phyloP scores from a whole-genome alignment of 2,888 invertebrate genomes.

The Agapostemon virescens region DNA sequence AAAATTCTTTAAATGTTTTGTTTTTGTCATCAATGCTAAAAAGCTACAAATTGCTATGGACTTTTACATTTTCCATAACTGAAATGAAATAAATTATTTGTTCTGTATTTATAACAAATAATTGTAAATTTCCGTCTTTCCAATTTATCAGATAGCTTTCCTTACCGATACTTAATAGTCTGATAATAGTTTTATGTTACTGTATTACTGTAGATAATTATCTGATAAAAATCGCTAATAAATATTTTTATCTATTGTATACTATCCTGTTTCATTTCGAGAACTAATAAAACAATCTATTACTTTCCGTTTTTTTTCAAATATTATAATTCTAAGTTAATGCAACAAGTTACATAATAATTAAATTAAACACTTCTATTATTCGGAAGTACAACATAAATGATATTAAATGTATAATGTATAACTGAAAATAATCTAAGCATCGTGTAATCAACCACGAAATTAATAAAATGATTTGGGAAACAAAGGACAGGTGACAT shows the following conservation, averaged over 20 bases:
- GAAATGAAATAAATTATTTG: conserved; percentile 2
- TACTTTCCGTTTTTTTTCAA: neutral
- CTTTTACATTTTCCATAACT: neutral
- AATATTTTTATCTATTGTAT: neutral
- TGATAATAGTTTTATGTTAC: neutral
- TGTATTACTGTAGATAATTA: neutral
- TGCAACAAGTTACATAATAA: neutral
- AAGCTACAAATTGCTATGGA: too few relatives aligned
- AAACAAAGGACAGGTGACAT: conserved; percentile 30
- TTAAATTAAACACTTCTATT: neutral
- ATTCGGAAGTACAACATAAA: neutral
- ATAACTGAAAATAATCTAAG: neutral
- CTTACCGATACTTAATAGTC: conserved; percentile 14
- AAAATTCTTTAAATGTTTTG: neutral
- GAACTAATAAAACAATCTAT: neutral
- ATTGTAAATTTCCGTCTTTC: conserved; percentile 44
- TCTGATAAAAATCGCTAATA: neutral
- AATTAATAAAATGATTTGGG: conserved; percentile 3
- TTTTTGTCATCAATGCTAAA: neutral
- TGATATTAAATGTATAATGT: neutral
- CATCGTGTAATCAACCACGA: neutral
- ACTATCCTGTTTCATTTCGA: neutral
- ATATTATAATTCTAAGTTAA: neutral
- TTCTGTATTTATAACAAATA: conserved; percentile 32
- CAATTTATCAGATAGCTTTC: conserved; percentile 26